phyloP scores from a whole-genome alignment of 2,888 invertebrate genomes.

The Linhomoeus sp. region DNA sequence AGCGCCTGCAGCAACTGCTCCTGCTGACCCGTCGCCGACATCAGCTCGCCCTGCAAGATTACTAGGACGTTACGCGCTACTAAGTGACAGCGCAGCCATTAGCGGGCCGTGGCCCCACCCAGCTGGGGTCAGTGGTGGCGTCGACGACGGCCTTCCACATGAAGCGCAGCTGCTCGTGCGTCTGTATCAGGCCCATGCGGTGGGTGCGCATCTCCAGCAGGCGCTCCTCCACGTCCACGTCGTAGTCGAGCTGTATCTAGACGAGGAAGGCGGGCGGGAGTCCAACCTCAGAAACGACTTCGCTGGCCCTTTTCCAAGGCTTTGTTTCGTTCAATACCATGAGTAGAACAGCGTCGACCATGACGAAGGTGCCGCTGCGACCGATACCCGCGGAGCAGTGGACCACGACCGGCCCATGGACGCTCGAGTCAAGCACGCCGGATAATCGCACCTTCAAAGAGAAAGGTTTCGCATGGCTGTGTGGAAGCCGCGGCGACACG shows the following conservation, averaged over 20 bases:
- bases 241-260: neutral
- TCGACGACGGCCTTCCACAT: conserved; percentile 15
- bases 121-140: conserved; percentile 1
- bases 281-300: too few relatives aligned
- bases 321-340: too few relatives aligned
- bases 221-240: conserved; percentile 23
- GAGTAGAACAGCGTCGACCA: conserved; percentile 26
- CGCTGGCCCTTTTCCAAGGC: too few relatives aligned
- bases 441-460: neutral
- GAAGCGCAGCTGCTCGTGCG: conserved; percentile 33
- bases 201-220: conserved; percentile 29
- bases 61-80: too few relatives aligned
- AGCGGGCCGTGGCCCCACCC: too few relatives aligned
- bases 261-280: too few relatives aligned
- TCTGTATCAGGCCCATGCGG: conserved; percentile 35
- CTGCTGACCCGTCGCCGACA: too few relatives aligned
- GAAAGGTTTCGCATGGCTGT: too few relatives aligned
- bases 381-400: conserved; percentile 31
- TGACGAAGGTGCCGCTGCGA: conserved; percentile 32
- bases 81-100: too few relatives aligned
- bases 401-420: conserved; percentile 16
- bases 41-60: too few relatives aligned
- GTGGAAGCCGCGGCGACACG: too few relatives aligned
- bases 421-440: conserved; percentile 8
- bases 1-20: too few relatives aligned